phyloP scores from a whole-genome alignment of 2,888 invertebrate species.

The Athrips mouffetella region DNA sequence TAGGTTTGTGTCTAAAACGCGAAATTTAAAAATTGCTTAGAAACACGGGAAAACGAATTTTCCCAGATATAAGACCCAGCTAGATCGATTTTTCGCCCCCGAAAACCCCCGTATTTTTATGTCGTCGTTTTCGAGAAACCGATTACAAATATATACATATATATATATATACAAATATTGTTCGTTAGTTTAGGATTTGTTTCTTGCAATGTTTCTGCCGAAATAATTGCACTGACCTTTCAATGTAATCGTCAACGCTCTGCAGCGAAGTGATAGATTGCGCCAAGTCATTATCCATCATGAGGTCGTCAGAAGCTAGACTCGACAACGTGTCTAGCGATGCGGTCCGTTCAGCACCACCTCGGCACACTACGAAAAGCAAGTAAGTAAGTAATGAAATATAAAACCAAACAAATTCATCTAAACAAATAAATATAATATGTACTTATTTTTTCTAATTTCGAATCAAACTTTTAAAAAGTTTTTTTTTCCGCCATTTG shows the following conservation, averaged over 20 bases:
- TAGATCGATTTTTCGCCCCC: too few species aligned
- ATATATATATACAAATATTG: too few species aligned
- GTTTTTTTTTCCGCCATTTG: too few species aligned
- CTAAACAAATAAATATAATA: background rate
- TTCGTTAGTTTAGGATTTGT: too few species aligned
- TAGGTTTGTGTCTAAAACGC: too few species aligned
- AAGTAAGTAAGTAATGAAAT: background rate
- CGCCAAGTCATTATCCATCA: constrained; percentile 89
- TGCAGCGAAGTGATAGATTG: constrained; percentile 78
- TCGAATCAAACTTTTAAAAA: too few species aligned
- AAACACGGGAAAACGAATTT: too few species aligned
- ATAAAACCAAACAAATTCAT: background rate
- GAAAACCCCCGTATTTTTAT: too few species aligned
- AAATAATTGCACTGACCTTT: constrained; percentile 60
- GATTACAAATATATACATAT: too few species aligned
- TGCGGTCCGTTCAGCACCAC: constrained; percentile 79
- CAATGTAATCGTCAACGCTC: constrained; percentile 76
- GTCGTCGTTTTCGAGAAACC: too few species aligned
- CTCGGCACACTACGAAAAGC: constrained; percentile 29
- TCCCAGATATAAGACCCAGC: too few species aligned
- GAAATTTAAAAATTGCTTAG: too few species aligned
- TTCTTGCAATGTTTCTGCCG: background rate
- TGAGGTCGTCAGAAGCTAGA: constrained; percentile 91
- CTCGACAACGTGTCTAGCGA: constrained; percentile 92
- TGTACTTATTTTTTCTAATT: background rate